A percentile compares a stretch with the other conserved stretches of the same genome.
phyloP scores from a whole-genome alignment of 2,113 vertebrate species.

The Ceyx melanurus region DNA sequence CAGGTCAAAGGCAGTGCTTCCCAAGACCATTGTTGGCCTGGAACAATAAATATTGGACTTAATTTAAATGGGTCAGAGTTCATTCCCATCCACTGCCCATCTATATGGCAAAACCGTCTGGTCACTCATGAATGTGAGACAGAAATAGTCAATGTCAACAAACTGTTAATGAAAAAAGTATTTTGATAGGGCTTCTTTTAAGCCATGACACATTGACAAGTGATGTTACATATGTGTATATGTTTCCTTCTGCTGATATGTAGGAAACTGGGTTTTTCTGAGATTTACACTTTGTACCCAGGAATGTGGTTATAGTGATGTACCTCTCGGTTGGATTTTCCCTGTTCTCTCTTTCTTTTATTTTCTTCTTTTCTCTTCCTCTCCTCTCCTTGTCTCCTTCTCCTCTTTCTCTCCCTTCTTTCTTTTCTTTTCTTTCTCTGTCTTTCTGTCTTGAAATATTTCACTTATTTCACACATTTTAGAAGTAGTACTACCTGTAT shows the following conservation, averaged over 20 bases:
- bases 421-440: too few relatives aligned
- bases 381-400: too few relatives aligned
- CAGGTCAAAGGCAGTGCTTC: constrained; percentile 65
- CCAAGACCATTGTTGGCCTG: constrained; percentile 66
- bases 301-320: neutral
- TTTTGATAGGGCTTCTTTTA: constrained; percentile 65
- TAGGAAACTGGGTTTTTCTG: neutral
- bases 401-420: too few relatives aligned
- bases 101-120: constrained; percentile 59
- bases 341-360: too few relatives aligned
- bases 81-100: constrained; percentile 70
- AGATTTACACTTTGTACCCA: neutral
- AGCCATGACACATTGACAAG: constrained; percentile 1
- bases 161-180: constrained; percentile 60
- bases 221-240: neutral
- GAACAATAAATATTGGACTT: constrained; percentile 75
- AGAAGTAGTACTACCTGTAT: constrained; percentile 48
- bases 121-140: constrained; percentile 40
- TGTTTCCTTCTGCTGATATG: neutral
- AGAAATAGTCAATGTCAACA: constrained; percentile 50
- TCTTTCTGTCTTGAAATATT: neutral
- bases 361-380: neutral
- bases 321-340: neutral
- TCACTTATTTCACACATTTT: constrained; percentile 67
- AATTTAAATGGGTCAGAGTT: constrained; percentile 79